A percentile compares a stretch with the other conserved stretches of the same genome.
phyloP scores from a whole-genome alignment of 2,797 vertebrate genomes.

The Holocentrus rufus region DNA sequence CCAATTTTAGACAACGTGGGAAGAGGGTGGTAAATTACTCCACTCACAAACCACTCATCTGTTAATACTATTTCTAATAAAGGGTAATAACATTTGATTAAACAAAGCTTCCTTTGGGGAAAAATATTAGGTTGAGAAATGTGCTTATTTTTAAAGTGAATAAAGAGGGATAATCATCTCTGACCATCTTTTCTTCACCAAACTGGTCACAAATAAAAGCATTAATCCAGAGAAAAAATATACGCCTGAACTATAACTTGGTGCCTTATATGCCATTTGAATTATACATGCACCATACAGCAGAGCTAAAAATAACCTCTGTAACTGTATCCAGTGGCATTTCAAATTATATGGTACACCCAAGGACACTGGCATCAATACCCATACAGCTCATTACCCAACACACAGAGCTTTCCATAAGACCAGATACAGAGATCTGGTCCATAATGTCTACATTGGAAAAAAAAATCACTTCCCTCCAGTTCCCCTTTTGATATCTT shows the following conservation, averaged over 20 bases:
- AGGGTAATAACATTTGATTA: constrained; percentile 76
- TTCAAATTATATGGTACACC: constrained; percentile 19
- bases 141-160: constrained; percentile 65
- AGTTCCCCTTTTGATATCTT: not conserved
- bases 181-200: constrained; percentile 20
- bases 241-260: constrained; percentile 47
- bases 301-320: constrained; percentile 49
- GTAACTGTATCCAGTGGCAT: constrained; percentile 49
- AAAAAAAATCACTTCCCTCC: too few species aligned
- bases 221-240: constrained; percentile 49
- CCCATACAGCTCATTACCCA: not conserved
- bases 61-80: constrained; percentile 79
- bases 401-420: not conserved
- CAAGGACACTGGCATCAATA: constrained; percentile 9
- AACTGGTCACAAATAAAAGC: constrained; percentile 34
- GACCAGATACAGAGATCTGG: not conserved
- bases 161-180: constrained; percentile 53
- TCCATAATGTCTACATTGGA: not conserved
- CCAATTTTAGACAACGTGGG: constrained; percentile 74
- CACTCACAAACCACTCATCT: constrained; percentile 58
- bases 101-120: constrained; percentile 54
- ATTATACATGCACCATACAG: constrained; percentile 67
- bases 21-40: constrained; percentile 75
- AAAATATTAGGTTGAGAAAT: constrained; percentile 73
- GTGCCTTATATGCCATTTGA: constrained; percentile 60